A percentile compares a stretch with the other conserved stretches of the same genome.
Evolutionary conservation across 1,140 invertebrate species (phyloP).

Genomic region (Leguminivora glycinivorella): DNA sequence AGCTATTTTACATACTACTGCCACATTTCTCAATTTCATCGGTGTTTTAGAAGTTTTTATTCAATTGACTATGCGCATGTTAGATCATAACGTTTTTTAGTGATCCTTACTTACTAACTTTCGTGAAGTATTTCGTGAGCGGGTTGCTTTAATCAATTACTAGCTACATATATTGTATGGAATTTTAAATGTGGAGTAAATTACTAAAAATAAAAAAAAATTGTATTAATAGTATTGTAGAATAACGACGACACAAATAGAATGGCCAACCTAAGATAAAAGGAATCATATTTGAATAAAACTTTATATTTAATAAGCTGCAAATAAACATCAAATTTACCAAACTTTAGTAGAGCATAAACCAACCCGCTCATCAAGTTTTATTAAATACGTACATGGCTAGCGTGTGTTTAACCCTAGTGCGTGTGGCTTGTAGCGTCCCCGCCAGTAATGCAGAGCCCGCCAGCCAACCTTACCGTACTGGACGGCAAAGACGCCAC

Average conservation of each 20-base stretch:
- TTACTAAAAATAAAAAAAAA: too few relatives aligned
- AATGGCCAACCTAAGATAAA: neutral
- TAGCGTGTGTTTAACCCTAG: constrained; percentile 58
- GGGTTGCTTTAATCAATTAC: constrained; percentile 7
- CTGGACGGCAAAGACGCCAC: constrained; percentile 95
- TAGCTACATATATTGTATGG: too few relatives aligned
- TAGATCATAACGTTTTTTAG: constrained; percentile 1
- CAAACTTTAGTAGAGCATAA: neutral
- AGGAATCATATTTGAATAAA: neutral
- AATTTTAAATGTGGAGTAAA: too few relatives aligned
- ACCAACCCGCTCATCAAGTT: constrained; percentile 1
- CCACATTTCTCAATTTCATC: neutral
- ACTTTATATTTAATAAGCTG: neutral
- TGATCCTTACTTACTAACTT: constrained; percentile 2
- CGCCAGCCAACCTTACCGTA: constrained; percentile 92
- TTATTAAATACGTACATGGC: constrained; percentile 18
- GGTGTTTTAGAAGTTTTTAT: neutral
- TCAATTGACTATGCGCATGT: constrained; percentile 5
- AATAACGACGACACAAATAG: neutral
- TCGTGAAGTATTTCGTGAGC: constrained; percentile 1
- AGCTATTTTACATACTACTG: neutral
- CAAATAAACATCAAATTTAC: neutral
- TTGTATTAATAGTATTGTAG: neutral
- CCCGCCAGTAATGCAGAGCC: constrained; percentile 88
- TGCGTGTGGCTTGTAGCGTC: constrained; percentile 84